These are phyloP conservation scores for Nephotettix cincticeps DNA, from an alignment of 1,140 invertebrate genomes.

Conservation along the genomic window DNA sequence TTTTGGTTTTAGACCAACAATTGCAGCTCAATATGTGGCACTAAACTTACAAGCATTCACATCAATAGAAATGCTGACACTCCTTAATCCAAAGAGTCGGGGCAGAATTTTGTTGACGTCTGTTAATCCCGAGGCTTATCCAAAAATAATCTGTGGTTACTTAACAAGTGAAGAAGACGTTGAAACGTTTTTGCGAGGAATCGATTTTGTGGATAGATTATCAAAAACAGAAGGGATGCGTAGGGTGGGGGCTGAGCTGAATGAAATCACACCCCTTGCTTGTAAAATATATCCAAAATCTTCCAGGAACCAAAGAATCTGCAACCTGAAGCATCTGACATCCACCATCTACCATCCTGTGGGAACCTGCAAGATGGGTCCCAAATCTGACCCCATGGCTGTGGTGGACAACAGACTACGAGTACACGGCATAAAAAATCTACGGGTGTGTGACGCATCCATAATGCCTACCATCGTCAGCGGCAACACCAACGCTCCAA, in stretches of 20 bases:
- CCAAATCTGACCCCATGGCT: constrained; percentile 49
- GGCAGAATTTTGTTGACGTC: constrained; percentile 73
- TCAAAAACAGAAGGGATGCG: constrained; percentile 38
- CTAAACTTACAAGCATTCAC: constrained; percentile 77
- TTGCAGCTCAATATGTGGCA: constrained; percentile 78
- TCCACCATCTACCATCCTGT: constrained; percentile 41
- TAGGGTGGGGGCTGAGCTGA: constrained; percentile 36
- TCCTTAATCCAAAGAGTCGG: constrained; percentile 77
- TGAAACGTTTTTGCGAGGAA: constrained; percentile 57
- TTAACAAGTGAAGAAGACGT: constrained; percentile 66
- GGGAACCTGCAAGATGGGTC: constrained; percentile 51
- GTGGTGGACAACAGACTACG: constrained; percentile 57
- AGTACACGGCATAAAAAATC: constrained; percentile 49
- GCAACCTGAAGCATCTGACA: constrained; percentile 19
- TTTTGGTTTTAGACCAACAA: constrained; percentile 72
- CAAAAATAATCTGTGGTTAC: constrained; percentile 79
- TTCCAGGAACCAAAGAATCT: constrained; percentile 66
- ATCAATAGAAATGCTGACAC: constrained; percentile 78
- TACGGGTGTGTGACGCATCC: constrained; percentile 56
- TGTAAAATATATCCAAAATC: constrained; percentile 62
- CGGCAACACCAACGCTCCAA: constrained; percentile 53
- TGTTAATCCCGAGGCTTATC: constrained; percentile 65
- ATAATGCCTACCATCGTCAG: constrained; percentile 49
- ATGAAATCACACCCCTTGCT: constrained; percentile 58
- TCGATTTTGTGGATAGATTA: constrained; percentile 25